Evolutionary conservation across 1,140 invertebrate genomes (phyloP), one percentile per base, ranked within the genome.

Genomic region (Halyomorpha halys): DNA sequence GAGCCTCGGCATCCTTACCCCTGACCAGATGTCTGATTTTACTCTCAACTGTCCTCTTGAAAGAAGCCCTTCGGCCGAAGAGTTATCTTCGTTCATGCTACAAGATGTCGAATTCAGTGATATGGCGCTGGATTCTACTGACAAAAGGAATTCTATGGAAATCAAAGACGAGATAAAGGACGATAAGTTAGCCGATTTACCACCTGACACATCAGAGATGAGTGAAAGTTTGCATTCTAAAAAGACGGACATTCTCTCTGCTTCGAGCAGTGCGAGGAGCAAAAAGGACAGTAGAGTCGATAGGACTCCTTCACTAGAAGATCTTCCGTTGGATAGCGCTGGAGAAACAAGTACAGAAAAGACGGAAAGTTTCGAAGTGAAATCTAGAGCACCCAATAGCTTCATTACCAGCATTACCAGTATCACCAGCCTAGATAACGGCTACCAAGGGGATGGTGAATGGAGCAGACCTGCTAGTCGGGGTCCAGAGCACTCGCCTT

Each of bases 401-500:
- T 89, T 89, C 70, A 84, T 90, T 3, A 89, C 86, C 0, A 90
- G 87, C 68, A 85, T 90, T 1, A 90, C 88, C 1, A 90, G 87
- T 70, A 89, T 90, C 30, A 89, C 88, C 5, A 91, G 89, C 71
- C 75, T 90, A 67, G 90, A 92, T 71, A 86, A 83, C 5, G 89
- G 90, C 15, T 91, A 91, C 74, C 89, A 91, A 75, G 87, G 87
- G 14, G 88, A 90, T 75, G 87, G 87, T 0, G 88, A 90, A 75
- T 66, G 86, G 83, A 62, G 84, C 83, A 47, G 86, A 85, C 73
- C 84, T 82, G 74, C 83, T 82, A 47, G 81, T 79, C 19, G 72
- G 75, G 62, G 77, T 68, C 8, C 70, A 70, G 65, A 74, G 73
- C 67, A 68, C 27, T 71, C 68, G 15, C 70, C 70, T 14, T 63